A percentile compares a stretch with the other conserved stretches of the same genome.
Evolutionary conservation across 2,888 invertebrate genomes (phyloP).

Genomic region (Nezara viridula): DNA sequence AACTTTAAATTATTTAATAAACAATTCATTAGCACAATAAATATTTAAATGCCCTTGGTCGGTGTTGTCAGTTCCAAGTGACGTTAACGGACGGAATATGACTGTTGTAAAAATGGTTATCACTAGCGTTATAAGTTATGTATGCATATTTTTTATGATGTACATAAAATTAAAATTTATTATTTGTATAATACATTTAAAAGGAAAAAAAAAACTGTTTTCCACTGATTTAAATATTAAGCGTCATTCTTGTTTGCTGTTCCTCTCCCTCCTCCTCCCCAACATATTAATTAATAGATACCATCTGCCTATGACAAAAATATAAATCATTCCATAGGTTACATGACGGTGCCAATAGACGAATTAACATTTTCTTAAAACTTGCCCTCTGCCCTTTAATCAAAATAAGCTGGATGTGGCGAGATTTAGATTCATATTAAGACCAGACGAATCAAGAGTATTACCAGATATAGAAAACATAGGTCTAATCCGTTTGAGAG

Average conservation of each 20-base stretch:
- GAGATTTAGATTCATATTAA: background rate
- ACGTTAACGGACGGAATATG: background rate
- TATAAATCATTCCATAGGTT: background rate
- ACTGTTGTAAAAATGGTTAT: no score
- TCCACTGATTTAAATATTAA: no score
- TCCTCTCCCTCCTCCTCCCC: no score
- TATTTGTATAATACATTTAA: no score
- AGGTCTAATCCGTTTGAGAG: no score
- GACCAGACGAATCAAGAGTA: background rate
- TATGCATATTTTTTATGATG: no score
- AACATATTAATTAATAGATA: no score
- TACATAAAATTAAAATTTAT: no score
- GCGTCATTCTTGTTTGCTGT: no score
- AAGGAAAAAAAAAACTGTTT: no score
- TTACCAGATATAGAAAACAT: no score
- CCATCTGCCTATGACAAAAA: background rate
- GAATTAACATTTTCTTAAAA: background rate
- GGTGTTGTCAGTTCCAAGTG: background rate
- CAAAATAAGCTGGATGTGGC: background rate
- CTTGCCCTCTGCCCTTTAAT: background rate
- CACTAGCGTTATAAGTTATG: no score
- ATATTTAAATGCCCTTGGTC: background rate
- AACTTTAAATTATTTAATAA: background rate
- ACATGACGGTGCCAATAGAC: background rate
- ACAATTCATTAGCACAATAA: background rate